A percentile compares a stretch with the other conserved stretches of the same genome.
These are phyloP conservation scores for Drosophila robusta DNA, from an alignment of 2,888 invertebrate genomes.

Conservation along the genomic window DNA sequence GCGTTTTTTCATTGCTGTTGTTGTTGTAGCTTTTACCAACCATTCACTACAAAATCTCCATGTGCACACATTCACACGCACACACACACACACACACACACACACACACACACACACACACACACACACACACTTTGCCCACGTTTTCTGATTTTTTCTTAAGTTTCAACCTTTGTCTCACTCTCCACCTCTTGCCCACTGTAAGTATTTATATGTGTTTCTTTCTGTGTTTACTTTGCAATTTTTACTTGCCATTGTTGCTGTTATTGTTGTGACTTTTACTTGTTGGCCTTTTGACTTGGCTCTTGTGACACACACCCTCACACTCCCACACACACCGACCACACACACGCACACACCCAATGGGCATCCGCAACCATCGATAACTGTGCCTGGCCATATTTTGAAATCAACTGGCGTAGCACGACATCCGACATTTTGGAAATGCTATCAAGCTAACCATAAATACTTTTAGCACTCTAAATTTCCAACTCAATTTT, in stretches of 20 bases:
- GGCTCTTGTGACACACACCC: constrained; percentile 11
- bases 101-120: constrained; percentile 5
- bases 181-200: constrained; percentile 12
- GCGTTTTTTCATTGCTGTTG: constrained; percentile 34
- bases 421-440: constrained; percentile 29
- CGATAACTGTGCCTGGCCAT: constrained; percentile 35
- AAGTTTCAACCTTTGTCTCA: constrained; percentile 32
- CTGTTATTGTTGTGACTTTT: constrained; percentile 35
- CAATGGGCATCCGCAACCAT: constrained; percentile 24
- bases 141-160: constrained; percentile 41
- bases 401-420: constrained; percentile 49
- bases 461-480: constrained; percentile 73
- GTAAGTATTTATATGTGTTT: constrained; percentile 41
- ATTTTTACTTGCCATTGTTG: constrained; percentile 40
- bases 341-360: constrained; percentile 4
- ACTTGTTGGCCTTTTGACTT: constrained; percentile 50
- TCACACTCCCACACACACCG: neutral
- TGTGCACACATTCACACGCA: constrained; percentile 5
- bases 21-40: constrained; percentile 28
- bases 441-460: constrained; percentile 63
- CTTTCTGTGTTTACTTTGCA: constrained; percentile 40
- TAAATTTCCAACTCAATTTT: constrained; percentile 72
- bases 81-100: constrained; percentile 4
- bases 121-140: constrained; percentile 1
- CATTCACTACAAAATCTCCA: constrained; percentile 40